Conservation (phyloP, 2,113 vertebrate genomes). For the Heterocephalus glaber region DNA sequence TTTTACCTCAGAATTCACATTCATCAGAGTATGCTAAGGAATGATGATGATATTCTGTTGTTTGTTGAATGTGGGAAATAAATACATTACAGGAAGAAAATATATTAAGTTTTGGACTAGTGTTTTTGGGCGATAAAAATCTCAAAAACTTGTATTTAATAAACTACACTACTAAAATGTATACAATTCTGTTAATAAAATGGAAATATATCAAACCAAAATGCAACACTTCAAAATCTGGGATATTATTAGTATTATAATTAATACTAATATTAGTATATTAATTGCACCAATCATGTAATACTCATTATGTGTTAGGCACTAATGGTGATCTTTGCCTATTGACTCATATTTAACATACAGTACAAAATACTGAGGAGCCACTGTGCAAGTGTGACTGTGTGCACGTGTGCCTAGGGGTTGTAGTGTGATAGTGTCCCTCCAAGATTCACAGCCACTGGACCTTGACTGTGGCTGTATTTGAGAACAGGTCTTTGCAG, state of each 20-base stretch:
- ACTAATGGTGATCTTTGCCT: background rate
- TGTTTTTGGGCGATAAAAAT: background rate
- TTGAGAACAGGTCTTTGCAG: background rate
- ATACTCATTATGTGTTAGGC: background rate
- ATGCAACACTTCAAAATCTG: background rate
- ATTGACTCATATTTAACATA: background rate
- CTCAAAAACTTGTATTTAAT: background rate
- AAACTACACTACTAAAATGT: slow-evolving; percentile 2
- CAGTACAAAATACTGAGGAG: background rate
- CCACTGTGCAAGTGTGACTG: background rate
- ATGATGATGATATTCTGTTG: background rate
- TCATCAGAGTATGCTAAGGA: background rate
- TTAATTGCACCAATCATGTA: background rate
- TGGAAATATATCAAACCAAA: slow-evolving; percentile 10
- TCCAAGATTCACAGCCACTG: background rate
- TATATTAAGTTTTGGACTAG: background rate
- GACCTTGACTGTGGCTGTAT: slow-evolving; percentile 12
- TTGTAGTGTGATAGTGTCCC: background rate
- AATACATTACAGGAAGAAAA: background rate
- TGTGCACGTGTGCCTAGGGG: background rate
- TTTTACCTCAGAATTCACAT: background rate
- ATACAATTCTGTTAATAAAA: slow-evolving; percentile 11
- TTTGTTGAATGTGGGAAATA: background rate
- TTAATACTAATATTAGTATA: too few relatives aligned
- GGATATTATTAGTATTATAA: background rate